Conservation (phyloP, 2,113 vertebrate species). For the Acinonyx jubatus region DNA sequence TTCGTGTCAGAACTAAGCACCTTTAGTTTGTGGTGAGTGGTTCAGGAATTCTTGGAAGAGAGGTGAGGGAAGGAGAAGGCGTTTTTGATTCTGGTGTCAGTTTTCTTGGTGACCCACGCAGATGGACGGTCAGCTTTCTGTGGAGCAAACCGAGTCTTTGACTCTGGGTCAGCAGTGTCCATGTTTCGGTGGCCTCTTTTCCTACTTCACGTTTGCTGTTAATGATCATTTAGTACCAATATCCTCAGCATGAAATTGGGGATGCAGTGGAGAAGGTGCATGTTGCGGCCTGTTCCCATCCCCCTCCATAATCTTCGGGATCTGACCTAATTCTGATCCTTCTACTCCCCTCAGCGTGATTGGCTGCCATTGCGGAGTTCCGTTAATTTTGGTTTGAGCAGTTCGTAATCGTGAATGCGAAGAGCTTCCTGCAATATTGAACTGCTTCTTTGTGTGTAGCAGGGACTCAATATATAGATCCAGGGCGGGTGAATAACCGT, state of each 20-base stretch:
- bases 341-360: too few species aligned
- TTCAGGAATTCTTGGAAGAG: background rate
- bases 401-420: background rate
- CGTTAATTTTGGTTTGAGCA: background rate
- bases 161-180: accelerated
- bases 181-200: background rate
- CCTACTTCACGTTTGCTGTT: background rate
- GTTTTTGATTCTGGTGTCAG: background rate
- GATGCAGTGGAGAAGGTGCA: background rate
- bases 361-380: accelerated
- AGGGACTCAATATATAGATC: background rate
- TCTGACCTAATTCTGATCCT: background rate
- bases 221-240: background rate
- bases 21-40: background rate
- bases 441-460: background rate
- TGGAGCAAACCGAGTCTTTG: background rate
- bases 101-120: background rate
- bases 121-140: background rate
- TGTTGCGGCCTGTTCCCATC: background rate
- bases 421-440: background rate
- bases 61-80: background rate
- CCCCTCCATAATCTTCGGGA: background rate
- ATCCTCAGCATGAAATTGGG: background rate
- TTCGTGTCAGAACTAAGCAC: background rate
- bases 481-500: background rate